These are phyloP conservation scores for Sialia sialis DNA, from an alignment of 2,113 vertebrate species.

Conservation along the genomic window DNA sequence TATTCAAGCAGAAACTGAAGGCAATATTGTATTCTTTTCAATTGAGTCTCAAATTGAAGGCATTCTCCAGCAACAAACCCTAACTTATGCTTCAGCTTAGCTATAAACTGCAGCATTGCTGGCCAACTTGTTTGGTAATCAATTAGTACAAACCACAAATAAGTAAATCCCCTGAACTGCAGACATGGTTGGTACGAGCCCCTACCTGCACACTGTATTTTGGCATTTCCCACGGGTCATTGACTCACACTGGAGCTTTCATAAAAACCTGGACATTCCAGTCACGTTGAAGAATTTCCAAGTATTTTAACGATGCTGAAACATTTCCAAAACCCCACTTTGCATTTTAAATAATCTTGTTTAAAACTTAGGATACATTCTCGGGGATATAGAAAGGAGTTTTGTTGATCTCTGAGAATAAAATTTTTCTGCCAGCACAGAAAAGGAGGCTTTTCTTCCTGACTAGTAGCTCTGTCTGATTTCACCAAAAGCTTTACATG, in stretches of 20 bases:
- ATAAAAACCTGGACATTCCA: not conserved
- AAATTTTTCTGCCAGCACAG: not conserved
- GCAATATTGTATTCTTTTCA: not conserved
- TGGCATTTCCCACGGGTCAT: not conserved
- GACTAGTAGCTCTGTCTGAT: not conserved
- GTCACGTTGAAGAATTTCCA: not conserved
- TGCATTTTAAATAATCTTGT: slow-evolving; percentile 11
- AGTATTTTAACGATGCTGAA: not conserved
- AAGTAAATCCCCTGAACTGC: not conserved
- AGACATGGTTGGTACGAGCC: not conserved
- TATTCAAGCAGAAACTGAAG: not conserved
- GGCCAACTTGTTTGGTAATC: not conserved
- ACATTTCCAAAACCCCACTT: not conserved
- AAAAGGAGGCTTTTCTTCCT: not conserved
- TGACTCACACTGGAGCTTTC: not conserved
- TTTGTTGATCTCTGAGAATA: not conserved
- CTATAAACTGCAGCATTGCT: not conserved
- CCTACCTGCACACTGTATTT: not conserved
- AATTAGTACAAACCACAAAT: not conserved
- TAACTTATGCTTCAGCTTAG: not conserved
- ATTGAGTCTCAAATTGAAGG: not conserved
- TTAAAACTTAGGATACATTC: not conserved
- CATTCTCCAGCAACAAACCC: not conserved
- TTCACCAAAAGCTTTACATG: slow-evolving; percentile 31
- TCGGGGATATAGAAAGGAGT: not conserved